Conservation (phyloP, 2,797 vertebrate genomes). For the Emys orbicularis region DNA sequence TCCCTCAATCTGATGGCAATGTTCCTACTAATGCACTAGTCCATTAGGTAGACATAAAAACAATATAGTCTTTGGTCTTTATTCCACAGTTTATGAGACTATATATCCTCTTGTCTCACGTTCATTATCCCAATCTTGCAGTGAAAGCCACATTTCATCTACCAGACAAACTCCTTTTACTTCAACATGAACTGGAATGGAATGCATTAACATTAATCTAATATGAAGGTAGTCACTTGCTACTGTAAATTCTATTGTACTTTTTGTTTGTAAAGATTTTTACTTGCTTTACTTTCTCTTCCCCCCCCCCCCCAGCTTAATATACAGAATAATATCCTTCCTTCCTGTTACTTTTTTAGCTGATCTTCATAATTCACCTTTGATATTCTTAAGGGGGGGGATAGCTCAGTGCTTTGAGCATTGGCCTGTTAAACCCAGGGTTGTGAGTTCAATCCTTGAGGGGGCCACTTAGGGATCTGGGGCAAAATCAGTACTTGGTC, state of each 20-base stretch:
- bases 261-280: background rate
- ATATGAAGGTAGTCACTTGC: conserved; percentile 17
- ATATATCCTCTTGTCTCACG: conserved; percentile 68
- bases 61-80: conserved; percentile 8
- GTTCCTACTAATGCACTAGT: background rate
- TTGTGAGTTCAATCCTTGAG: too few relatives aligned
- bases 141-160: conserved; percentile 78
- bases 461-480: too few relatives aligned
- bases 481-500: too few relatives aligned
- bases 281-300: background rate
- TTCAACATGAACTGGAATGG: conserved; percentile 77
- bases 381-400: background rate
- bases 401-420: too few relatives aligned
- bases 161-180: conserved; percentile 76
- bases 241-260: conserved; percentile 19
- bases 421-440: too few relatives aligned
- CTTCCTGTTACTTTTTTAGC: background rate
- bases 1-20: too few relatives aligned
- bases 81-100: conserved; percentile 40
- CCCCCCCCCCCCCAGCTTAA: background rate
- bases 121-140: conserved; percentile 77
- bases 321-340: background rate
- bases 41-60: conserved; percentile 17
- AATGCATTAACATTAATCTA: conserved; percentile 70
- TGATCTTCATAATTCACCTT: background rate